A percentile compares a stretch with the other conserved stretches of the same genome.
These are phyloP conservation scores for Temnothorax longispinosus DNA, from an alignment of 1,140 invertebrate species.

Conservation along the genomic window DNA sequence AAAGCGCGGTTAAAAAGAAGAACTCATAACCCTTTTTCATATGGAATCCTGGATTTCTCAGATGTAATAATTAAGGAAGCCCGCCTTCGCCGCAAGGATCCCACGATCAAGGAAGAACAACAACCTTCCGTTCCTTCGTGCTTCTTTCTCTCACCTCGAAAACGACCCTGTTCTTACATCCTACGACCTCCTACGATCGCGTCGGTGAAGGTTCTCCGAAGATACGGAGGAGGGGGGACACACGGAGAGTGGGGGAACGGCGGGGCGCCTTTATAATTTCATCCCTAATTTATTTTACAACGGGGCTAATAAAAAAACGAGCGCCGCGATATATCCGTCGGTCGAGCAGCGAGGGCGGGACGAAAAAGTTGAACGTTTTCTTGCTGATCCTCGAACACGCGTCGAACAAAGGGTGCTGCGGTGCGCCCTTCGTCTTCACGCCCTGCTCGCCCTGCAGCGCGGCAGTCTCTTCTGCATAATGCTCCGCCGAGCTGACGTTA, in stretches of 20 bases:
- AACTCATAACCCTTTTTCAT: neutral
- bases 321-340: constrained; percentile 49
- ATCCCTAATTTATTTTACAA: constrained; percentile 76
- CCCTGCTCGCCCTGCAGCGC: constrained; percentile 34
- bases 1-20: neutral
- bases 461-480: constrained; percentile 57
- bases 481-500: constrained; percentile 45
- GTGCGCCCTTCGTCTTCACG: constrained; percentile 25
- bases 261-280: constrained; percentile 74
- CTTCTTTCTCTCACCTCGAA: neutral
- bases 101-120: constrained; percentile 26
- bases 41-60: neutral
- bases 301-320: constrained; percentile 73
- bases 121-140: constrained; percentile 30
- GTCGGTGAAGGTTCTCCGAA: neutral
- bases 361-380: constrained; percentile 71
- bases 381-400: constrained; percentile 55
- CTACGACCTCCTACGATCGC: neutral
- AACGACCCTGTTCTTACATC: neutral
- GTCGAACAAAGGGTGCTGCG: constrained; percentile 57
- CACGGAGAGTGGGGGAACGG: neutral
- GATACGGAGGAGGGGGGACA: neutral
- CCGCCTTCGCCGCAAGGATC: constrained; percentile 21
- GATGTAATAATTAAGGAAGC: constrained; percentile 49
- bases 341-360: constrained; percentile 16